Base-by-base conservation (phyloP, 1,140 invertebrate species). In the Akabosia matsudoensis region DNA sequence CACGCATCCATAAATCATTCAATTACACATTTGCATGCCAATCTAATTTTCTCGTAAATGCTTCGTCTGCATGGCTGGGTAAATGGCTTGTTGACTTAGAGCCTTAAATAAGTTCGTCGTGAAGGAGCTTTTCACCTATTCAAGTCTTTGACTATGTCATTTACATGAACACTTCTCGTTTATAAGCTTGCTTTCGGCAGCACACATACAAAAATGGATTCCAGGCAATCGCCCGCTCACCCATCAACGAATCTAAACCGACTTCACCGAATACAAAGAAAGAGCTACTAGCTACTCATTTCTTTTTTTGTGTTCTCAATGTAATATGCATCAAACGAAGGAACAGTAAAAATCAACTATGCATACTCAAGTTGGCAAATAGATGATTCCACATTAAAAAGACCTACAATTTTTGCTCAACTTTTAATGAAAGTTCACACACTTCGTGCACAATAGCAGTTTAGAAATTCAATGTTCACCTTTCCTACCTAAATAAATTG, bases 1-100 rank as follows among this genome's bases (percentile, higher is more conserved):
- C 10, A 31, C 26, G 61, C 30, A 67, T 28, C 61, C 28, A 67
- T 67, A 67, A 67, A 67, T 67, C 61, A 67, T 67, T 67, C 61
- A 67, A 67, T 67, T 67, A 67, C 61, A 67, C 61, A 67, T 67
- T 67, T 67, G 61, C 61, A 67, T 67, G 61, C 61, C 61, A 67
- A 67, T 67, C 61, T 67, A 24, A 67, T 67, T 67, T 67, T 31
- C 61, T 67, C 28, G 61, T 67, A 30, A n/a, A n/a, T 22, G 30
- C 26, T 31, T 67, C 61, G 61, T 7, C 61, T n/a, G 61, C 22
- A 24, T 24, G 22, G 28, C 61, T 31, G 61, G 24, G 54, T 22
- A 24, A 61, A 61, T 22, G n/a, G n/a, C n/a, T n/a, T n/a, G n/a
- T n/a, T n/a, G n/a, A n/a, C n/a, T n/a, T n/a, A n/a, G n/a, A n/a